Base-by-base conservation (phyloP, 1,140 invertebrate species). In the Hyles euphorbiae region DNA sequence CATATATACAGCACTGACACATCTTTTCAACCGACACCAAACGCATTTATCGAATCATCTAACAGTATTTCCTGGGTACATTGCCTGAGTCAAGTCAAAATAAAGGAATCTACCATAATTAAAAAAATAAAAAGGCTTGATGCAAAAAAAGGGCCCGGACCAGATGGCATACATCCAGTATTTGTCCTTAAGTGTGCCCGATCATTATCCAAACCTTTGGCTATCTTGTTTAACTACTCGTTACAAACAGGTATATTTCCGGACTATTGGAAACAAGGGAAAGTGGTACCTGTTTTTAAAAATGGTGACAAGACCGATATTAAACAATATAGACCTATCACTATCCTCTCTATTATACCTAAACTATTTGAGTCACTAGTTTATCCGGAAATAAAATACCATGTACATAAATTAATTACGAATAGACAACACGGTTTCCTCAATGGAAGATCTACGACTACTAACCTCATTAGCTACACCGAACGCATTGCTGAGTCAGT, bases 321-420 rank as follows among this genome's bases (percentile, higher is more conserved):
- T 36, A 36, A 36, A n/a, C 71, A 68, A 59, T 74, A 72, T 57
- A 57, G 72, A 54, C 72, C 69, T 0, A 72, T 72, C 51, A 69
- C 66, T 32, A 61, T 69, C 3, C 55, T 71, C 10, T 63, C 34
- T 57, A 60, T 53, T 51, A 55, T 72, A 34, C 53, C 60, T 22
- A 71, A 72, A 52, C 32, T 68, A 40, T 47, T 75, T 5, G 70
- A 75, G 55, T 51, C 48, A 33, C 32, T 59, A 43, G 12, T 65
- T 12, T 49, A 36, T 46, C 12, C 34, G n/a, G 8, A 33, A 36
- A 33, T 65, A 8, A 36, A 54, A 8, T 22, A 40, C 2, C 43
- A 52, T 12, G n/a, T 65, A 34, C 56, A 57, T 4, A 43, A 53
- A 6, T 52, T 8, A 7, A 11, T 57, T 6, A 56, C 45, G 4